A percentile compares a stretch with the other conserved stretches of the same genome.
Conservation (phyloP, 1,140 invertebrate genomes). For the Magallana ariakensis region DNA sequence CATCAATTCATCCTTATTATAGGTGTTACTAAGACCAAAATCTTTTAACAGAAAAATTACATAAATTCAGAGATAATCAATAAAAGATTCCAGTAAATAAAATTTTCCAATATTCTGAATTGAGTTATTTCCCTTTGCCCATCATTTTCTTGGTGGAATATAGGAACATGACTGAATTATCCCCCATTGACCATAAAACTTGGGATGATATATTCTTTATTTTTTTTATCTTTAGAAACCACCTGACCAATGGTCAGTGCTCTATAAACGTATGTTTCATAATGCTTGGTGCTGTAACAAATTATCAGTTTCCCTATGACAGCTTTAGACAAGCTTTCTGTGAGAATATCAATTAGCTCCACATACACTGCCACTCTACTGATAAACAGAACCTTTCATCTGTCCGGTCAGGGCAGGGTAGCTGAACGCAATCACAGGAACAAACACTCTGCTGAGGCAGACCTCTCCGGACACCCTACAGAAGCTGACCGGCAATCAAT, state of each 20-base stretch:
- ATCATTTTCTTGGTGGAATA: not conserved
- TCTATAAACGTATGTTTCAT: slow-evolving; percentile 12
- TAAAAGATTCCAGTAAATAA: too few species aligned
- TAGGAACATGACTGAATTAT: too few species aligned
- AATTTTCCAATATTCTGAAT: not conserved
- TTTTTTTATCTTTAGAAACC: too few species aligned
- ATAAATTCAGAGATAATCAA: not conserved
- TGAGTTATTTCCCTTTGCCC: slow-evolving; percentile 33
- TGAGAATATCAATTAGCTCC: not conserved
- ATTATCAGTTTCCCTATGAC: not conserved
- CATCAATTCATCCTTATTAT: slow-evolving; percentile 81
- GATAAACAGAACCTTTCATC: slow-evolving; percentile 28
- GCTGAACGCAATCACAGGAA: slow-evolving; percentile 1
- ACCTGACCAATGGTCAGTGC: not conserved
- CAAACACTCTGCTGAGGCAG: not conserved
- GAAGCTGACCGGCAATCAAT: not conserved
- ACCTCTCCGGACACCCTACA: not conserved
- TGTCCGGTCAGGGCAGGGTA: slow-evolving; percentile 11
- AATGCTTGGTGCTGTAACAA: slow-evolving; percentile 10
- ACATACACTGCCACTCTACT: not conserved
- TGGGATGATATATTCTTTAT: too few species aligned
- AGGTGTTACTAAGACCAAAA: slow-evolving; percentile 87
- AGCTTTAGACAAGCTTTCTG: not conserved
- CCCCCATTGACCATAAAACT: too few species aligned
- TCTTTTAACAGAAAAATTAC: slow-evolving; percentile 79